Percentiles rank a stretch among this genome's conserved stretches.
These are phyloP conservation scores for Akabosia matsudoensis DNA, from an alignment of 1,140 invertebrate species.

Conservation along the genomic window DNA sequence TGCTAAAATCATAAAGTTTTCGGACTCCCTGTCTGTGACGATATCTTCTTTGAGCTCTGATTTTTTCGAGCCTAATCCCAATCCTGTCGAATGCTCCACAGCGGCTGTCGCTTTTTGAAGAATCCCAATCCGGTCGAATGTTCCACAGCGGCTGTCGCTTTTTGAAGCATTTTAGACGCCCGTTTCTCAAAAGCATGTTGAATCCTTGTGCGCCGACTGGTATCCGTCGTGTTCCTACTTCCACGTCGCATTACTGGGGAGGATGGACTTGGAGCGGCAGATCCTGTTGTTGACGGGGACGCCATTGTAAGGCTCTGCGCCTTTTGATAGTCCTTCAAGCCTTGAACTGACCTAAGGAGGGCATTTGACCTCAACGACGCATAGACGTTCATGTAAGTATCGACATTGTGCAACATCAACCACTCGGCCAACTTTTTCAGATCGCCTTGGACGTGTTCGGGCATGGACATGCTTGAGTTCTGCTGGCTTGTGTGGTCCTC, in stretches of 20 bases:
- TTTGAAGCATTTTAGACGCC: constrained; percentile 68
- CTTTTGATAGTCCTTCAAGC: constrained; percentile 76
- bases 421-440: constrained; percentile 72
- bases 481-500: constrained; percentile 60
- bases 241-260: constrained; percentile 47
- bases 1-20: constrained; percentile 79
- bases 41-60: constrained; percentile 60
- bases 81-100: constrained; percentile 68
- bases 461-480: constrained; percentile 58
- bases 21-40: constrained; percentile 78
- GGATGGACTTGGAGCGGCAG: constrained; percentile 33
- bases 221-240: background rate
- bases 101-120: constrained; percentile 78
- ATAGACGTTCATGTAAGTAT: constrained; percentile 78
- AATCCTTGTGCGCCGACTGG: constrained; percentile 34
- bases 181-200: constrained; percentile 71
- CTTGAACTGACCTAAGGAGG: constrained; percentile 70
- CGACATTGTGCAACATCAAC: constrained; percentile 72
- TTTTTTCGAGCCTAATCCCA: constrained; percentile 59
- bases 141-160: constrained; percentile 73
- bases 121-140: constrained; percentile 67
- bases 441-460: constrained; percentile 60
- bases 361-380: constrained; percentile 70
- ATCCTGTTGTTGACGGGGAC: constrained; percentile 29
- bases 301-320: constrained; percentile 59